Percentiles rank a stretch among this genome's conserved stretches.
These are phyloP conservation scores for Drosophila mauritiana DNA, from an alignment of 1,140 invertebrate genomes.

Conservation along the genomic window DNA sequence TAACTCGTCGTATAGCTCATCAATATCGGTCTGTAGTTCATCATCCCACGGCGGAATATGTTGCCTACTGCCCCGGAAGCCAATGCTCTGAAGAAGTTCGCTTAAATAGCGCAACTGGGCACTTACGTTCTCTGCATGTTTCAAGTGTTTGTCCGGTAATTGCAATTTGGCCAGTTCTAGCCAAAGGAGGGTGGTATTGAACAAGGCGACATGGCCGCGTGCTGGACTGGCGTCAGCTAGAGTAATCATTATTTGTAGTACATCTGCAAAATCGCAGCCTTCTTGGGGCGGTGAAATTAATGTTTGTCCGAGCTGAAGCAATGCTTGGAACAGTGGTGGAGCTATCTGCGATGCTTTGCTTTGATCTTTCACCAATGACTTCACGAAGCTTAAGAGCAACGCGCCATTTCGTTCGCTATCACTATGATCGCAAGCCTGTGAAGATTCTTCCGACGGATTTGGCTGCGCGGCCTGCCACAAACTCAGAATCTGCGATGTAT, in stretches of 20 bases:
- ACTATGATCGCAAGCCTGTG: conserved; percentile 64
- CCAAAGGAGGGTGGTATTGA: conserved; percentile 92
- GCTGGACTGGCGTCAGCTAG: conserved; percentile 92
- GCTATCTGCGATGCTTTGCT: conserved; percentile 83
- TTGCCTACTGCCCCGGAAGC: conserved; percentile 86
- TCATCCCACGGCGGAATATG: conserved; percentile 92
- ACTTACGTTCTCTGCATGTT: conserved; percentile 76
- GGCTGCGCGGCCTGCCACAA: conserved; percentile 65
- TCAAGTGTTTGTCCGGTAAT: conserved; percentile 86
- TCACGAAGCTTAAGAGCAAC: conserved; percentile 89
- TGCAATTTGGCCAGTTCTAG: conserved; percentile 89
- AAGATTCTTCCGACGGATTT: conserved; percentile 69
- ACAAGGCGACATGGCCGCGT: conserved; percentile 91
- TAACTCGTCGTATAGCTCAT: conserved; percentile 87
- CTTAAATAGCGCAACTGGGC: conserved; percentile 85
- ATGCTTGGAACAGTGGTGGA: conserved; percentile 88
- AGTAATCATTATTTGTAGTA: conserved; percentile 91
- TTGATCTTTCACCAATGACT: conserved; percentile 91
- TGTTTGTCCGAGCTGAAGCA: conserved; percentile 90
- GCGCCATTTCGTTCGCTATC: conserved; percentile 88
- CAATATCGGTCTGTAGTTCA: conserved; percentile 90
- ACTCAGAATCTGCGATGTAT: conserved; percentile 76
- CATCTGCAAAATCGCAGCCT: conserved; percentile 90
- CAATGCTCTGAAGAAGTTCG: conserved; percentile 85
- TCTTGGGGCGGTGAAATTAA: conserved; percentile 88